Conservation (phyloP, 1,140 invertebrate genomes). For the Euura lappo region DNA sequence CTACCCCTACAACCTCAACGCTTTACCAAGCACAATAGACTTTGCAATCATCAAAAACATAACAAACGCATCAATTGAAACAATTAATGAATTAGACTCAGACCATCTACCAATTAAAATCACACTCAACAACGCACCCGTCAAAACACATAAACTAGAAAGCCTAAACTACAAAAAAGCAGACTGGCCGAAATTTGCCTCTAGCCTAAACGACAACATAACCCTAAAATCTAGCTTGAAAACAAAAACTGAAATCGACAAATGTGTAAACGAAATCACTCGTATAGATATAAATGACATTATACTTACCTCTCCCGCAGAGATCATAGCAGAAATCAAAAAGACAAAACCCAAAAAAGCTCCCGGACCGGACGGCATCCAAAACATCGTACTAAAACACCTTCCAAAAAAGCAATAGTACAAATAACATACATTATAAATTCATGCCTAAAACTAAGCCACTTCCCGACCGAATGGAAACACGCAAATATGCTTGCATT, state of each 20-base stretch:
- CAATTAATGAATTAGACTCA: background rate
- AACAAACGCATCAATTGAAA: background rate
- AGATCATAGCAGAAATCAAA: slow-evolving; percentile 27
- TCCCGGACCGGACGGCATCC: slow-evolving; percentile 34
- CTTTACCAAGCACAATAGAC: slow-evolving; percentile 1
- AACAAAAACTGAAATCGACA: background rate
- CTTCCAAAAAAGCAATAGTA: slow-evolving; percentile 28
- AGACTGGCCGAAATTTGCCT: slow-evolving; percentile 24
- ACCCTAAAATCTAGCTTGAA: background rate
- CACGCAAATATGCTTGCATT: slow-evolving; percentile 26
- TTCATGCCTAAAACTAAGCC: slow-evolving; percentile 23
- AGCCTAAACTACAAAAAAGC: slow-evolving; percentile 18
- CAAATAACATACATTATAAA: slow-evolving; percentile 35
- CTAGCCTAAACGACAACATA: slow-evolving; percentile 17
- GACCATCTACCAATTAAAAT: background rate
- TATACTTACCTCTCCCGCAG: slow-evolving; percentile 13
- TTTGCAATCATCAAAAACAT: slow-evolving; percentile 24
- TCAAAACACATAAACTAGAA: background rate
- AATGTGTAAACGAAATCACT: slow-evolving; percentile 9
- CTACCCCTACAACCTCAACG: background rate
- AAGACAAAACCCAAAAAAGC: slow-evolving; percentile 32
- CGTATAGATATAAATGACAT: background rate
- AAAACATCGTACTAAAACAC: slow-evolving; percentile 34
- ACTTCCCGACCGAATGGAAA: slow-evolving; percentile 40
- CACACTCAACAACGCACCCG: background rate